Conservation (phyloP, 2,888 invertebrate species). For the Agrotis exclamationis region DNA sequence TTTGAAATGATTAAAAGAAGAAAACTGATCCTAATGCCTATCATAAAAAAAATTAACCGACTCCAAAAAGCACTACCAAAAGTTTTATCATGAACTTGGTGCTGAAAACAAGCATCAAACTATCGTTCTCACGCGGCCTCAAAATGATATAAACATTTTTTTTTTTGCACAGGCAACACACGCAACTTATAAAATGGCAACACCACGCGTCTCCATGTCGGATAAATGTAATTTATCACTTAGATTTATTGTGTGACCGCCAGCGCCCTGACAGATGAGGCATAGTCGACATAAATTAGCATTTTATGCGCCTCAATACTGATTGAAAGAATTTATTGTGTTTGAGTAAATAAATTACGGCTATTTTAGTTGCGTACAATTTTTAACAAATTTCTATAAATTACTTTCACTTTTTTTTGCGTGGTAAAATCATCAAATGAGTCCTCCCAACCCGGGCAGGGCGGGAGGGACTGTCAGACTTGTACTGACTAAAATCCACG, state of each 20-base stretch:
- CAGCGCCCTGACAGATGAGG: conserved; percentile 12
- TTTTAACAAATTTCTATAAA: not conserved
- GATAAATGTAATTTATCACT: conserved; percentile 43
- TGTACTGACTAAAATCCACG: too few species aligned
- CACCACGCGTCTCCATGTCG: conserved; percentile 28
- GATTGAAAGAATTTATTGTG: conserved; percentile 30
- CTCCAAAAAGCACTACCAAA: too few species aligned
- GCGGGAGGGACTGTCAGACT: too few species aligned
- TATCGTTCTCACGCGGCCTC: too few species aligned
- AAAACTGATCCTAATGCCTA: too few species aligned
- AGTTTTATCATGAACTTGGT: too few species aligned
- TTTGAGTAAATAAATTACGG: conserved; percentile 10
- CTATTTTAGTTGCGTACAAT: not conserved
- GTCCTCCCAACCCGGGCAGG: too few species aligned
- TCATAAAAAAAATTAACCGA: not conserved
- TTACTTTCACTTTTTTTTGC: too few species aligned
- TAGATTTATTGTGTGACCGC: conserved; percentile 45
- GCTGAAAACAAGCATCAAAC: too few species aligned
- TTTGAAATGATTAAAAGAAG: too few species aligned
- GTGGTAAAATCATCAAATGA: too few species aligned
- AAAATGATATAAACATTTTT: conserved; percentile 2
- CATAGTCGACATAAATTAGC: conserved; percentile 39
- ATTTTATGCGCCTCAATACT: conserved; percentile 26
- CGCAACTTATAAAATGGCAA: conserved; percentile 19
- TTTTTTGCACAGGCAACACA: conserved; percentile 34